Conservation (phyloP, 1,140 invertebrate species). For the Temnothorax longispinosus region DNA sequence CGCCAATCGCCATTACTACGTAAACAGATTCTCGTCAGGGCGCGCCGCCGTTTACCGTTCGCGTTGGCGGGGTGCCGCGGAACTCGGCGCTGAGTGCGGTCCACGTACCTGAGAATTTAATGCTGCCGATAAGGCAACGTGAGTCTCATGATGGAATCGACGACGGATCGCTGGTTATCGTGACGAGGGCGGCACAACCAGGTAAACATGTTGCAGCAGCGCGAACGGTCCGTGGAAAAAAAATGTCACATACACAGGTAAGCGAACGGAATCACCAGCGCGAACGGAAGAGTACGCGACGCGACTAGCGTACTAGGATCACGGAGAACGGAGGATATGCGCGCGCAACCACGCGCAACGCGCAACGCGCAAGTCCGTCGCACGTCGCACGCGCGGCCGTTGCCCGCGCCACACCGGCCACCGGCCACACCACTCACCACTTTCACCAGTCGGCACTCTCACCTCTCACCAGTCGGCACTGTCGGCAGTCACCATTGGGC, state of each 20-base stretch:
- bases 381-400: not conserved
- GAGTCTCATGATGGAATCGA: slow-evolving; percentile 72
- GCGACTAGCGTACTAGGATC: not conserved
- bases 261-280: slow-evolving; percentile 43
- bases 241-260: slow-evolving; percentile 81
- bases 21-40: slow-evolving; percentile 47
- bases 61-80: slow-evolving; percentile 31
- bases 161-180: slow-evolving; percentile 61
- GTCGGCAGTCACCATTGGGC: no score
- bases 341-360: not conserved
- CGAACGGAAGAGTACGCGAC: slow-evolving; percentile 82
- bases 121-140: slow-evolving; percentile 75
- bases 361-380: not conserved
- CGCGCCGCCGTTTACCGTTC: slow-evolving; percentile 29
- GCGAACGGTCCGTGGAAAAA: slow-evolving; percentile 71
- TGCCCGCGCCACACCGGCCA: no score
- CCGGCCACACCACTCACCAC: no score
- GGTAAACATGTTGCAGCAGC: slow-evolving; percentile 84
- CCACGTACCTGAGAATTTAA: slow-evolving; percentile 26
- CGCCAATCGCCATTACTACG: slow-evolving; percentile 36
- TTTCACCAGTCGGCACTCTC: no score
- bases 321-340: slow-evolving; percentile 11
- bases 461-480: no score
- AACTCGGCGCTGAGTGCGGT: not conserved
- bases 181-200: slow-evolving; percentile 78